phyloP scores from a whole-genome alignment of 2,888 invertebrate species.

The Lacanobia wlatinum region DNA sequence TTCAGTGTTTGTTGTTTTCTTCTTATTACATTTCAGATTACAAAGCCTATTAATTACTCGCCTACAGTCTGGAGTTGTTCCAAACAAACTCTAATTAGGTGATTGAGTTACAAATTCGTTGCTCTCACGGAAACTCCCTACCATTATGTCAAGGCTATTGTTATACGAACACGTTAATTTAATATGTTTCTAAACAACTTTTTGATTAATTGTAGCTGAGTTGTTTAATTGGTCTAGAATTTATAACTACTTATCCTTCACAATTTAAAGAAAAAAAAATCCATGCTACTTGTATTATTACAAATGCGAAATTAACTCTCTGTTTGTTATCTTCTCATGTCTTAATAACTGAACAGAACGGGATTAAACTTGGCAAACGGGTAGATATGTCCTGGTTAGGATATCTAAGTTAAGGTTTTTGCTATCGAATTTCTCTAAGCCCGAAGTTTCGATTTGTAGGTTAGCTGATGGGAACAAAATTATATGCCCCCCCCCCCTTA shows the following conservation, averaged over 20 bases:
- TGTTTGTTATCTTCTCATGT: too few relatives aligned
- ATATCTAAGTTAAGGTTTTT: too few relatives aligned
- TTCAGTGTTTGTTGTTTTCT: constrained; percentile 42
- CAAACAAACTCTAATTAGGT: constrained; percentile 84
- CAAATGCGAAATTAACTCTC: too few relatives aligned
- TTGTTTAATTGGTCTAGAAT: constrained; percentile 36
- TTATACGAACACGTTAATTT: constrained; percentile 67
- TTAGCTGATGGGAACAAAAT: too few relatives aligned
- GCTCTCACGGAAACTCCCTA: constrained; percentile 69
- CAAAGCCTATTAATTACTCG: constrained; percentile 77
- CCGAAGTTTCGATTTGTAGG: too few relatives aligned
- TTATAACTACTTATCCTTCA: not conserved
- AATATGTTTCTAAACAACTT: constrained; percentile 64
- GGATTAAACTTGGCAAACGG: too few relatives aligned
- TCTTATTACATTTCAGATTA: constrained; percentile 60
- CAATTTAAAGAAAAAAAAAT: not conserved
- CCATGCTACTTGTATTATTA: too few relatives aligned
- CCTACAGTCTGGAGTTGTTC: constrained; percentile 74
- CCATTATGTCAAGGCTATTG: constrained; percentile 75
- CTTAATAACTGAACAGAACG: too few relatives aligned
- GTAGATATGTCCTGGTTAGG: too few relatives aligned
- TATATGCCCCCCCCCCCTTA: too few relatives aligned
- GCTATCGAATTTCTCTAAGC: too few relatives aligned
- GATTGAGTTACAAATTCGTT: constrained; percentile 85
- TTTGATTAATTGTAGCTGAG: constrained; percentile 43